Evolutionary conservation across 2,113 vertebrate genomes (phyloP).

Genomic region (human): DNA sequence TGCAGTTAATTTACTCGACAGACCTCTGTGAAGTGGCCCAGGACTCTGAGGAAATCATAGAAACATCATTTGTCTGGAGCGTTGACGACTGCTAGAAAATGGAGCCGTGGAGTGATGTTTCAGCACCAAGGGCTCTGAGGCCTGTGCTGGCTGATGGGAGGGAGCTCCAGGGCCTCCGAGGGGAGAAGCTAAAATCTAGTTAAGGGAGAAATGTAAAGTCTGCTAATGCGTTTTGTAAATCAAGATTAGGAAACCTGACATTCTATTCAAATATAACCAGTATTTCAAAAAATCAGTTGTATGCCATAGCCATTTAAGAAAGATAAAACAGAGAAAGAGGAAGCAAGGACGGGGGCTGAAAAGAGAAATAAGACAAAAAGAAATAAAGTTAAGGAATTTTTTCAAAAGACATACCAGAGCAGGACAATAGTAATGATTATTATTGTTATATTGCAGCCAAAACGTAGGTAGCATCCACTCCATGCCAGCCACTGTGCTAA

Average conservation of each 20-base stretch:
- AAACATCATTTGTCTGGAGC: constrained; percentile 20
- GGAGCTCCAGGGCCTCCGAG: not conserved
- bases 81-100: constrained; percentile 8
- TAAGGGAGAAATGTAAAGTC: not conserved
- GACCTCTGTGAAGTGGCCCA: constrained; percentile 38
- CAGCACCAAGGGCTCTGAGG: not conserved
- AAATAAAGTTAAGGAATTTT: not conserved
- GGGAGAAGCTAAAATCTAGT: not conserved
- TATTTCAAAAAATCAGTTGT: not conserved
- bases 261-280: not conserved
- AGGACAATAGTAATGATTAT: not conserved
- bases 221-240: not conserved
- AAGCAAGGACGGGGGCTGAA: not conserved
- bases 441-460: not conserved
- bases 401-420: not conserved
- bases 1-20: not conserved
- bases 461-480: not conserved
- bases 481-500: not conserved
- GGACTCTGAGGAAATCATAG: constrained; percentile 36
- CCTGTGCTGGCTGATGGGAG: not conserved
- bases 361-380: not conserved
- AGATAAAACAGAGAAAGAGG: not conserved
- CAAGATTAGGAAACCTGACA: not conserved
- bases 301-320: not conserved
- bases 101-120: not conserved